phyloP scores from a whole-genome alignment of 2,797 vertebrate genomes.

The Leontopithecus rosalia region DNA sequence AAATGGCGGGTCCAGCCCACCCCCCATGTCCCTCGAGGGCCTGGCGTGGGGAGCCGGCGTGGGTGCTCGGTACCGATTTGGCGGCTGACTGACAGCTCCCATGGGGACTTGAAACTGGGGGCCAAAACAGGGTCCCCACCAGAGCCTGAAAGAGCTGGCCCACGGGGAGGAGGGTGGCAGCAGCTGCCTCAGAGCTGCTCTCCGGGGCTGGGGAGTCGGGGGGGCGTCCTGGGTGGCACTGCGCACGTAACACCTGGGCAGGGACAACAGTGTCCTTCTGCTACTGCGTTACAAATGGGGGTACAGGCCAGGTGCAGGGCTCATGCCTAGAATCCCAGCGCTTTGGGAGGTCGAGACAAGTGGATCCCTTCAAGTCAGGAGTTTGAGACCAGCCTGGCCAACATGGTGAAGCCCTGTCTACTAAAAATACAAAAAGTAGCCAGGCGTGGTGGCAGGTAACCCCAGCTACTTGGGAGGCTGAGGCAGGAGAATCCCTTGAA shows the following conservation, averaged over 20 bases:
- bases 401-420: too few species aligned
- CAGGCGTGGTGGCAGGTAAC: not conserved
- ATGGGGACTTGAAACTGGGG: not conserved
- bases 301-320: not conserved
- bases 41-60: accelerated
- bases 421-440: too few species aligned
- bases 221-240: accelerated
- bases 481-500: not conserved
- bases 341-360: too few species aligned
- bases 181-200: not conserved
- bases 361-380: too few species aligned
- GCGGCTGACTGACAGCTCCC: not conserved
- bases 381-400: too few species aligned
- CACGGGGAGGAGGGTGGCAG: not conserved
- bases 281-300: not conserved
- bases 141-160: not conserved
- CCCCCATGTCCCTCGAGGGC: not conserved
- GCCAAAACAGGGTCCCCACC: not conserved
- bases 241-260: not conserved
- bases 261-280: not conserved
- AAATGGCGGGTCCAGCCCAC: not conserved
- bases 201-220: not conserved
- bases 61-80: not conserved
- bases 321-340: too few species aligned
- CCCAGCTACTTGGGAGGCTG: not conserved